Conservation (phyloP, 35 echinoderm and acorn worm genomes). For the Acanthaster planci region DNA sequence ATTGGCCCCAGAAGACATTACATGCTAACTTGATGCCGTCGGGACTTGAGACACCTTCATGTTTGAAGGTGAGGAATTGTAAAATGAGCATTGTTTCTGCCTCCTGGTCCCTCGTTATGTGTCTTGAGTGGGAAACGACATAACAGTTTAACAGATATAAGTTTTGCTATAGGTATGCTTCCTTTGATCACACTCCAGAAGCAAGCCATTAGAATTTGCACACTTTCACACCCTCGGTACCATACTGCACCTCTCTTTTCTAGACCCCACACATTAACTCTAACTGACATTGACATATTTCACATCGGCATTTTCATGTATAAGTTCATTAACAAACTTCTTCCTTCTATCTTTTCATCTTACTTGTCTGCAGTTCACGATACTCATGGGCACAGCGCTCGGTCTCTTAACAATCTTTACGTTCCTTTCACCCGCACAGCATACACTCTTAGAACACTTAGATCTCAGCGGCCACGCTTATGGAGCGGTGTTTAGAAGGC, state of each 20-base stretch:
- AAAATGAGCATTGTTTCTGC: too few relatives aligned
- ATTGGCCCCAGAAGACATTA: too few relatives aligned
- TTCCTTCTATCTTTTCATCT: background rate
- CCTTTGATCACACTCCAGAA: too few relatives aligned
- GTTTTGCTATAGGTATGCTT: background rate
- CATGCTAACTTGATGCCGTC: too few relatives aligned
- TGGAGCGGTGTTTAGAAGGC: background rate
- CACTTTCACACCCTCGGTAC: background rate
- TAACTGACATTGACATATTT: background rate
- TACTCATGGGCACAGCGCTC: background rate
- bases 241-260: background rate
- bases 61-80: too few relatives aligned
- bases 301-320: background rate
- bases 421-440: constrained; percentile 4
- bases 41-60: too few relatives aligned
- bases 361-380: background rate
- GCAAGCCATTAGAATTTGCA: background rate
- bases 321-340: background rate
- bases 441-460: background rate
- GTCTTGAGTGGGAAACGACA: too few relatives aligned
- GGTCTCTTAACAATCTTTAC: too few relatives aligned
- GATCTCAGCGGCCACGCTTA: background rate
- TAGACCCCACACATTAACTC: background rate
- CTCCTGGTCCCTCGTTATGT: too few relatives aligned
- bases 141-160: too few relatives aligned